phyloP scores from a whole-genome alignment of 2,113 vertebrate species.

The Xenopus borealis region DNA sequence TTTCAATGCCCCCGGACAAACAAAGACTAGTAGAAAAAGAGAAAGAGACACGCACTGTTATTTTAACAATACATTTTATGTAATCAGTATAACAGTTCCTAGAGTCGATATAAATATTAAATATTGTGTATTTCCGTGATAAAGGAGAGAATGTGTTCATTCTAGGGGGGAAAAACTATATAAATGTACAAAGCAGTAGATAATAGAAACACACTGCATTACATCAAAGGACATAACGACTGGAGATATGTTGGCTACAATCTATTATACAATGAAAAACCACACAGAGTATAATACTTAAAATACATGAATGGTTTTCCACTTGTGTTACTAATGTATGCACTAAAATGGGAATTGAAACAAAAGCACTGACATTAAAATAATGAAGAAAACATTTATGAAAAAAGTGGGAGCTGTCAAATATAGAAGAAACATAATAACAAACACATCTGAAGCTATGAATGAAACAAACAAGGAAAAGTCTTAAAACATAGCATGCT shows the following conservation, averaged over 20 bases:
- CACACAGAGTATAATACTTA: not conserved
- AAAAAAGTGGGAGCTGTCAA: conserved; percentile 62
- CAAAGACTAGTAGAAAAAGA: conserved; percentile 95
- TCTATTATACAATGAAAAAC: conserved; percentile 29
- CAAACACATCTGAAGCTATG: conserved; percentile 76
- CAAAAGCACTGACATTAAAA: conserved; percentile 62
- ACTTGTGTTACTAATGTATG: conserved; percentile 5
- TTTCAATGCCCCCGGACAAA: conserved; percentile 99
- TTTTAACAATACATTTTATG: conserved; percentile 58
- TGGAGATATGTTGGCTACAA: conserved; percentile 5
- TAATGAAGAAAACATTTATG: conserved; percentile 67
- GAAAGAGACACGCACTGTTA: conserved; percentile 76
- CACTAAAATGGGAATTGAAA: conserved; percentile 57
- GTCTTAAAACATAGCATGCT: conserved; percentile 93
- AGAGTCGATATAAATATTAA: too few relatives aligned
- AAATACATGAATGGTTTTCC: conserved; percentile 24
- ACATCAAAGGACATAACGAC: conserved; percentile 1
- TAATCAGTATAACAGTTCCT: too few relatives aligned
- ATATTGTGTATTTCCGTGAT: not conserved
- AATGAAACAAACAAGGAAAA: conserved; percentile 79
- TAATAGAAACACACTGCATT: conserved; percentile 4
- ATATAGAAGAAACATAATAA: conserved; percentile 25
- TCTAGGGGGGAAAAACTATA: not conserved
- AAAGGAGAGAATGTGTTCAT: conserved; percentile 4
- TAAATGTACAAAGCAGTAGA: conserved; percentile 11